Evolutionary conservation across 1,140 invertebrate genomes (phyloP).

Genomic region (Apis florea): DNA sequence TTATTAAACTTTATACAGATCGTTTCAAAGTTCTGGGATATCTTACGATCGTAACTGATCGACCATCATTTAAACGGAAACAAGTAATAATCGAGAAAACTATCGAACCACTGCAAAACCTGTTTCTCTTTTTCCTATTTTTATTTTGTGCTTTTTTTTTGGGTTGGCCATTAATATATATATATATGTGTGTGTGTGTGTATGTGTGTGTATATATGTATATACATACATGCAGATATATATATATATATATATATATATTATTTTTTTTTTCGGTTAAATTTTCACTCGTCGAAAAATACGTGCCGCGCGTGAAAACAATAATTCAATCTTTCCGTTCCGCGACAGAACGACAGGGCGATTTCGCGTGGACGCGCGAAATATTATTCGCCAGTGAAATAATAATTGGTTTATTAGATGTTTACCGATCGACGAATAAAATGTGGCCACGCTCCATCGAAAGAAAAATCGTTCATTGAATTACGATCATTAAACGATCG

Average conservation of each 20-base stretch:
- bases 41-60: neutral
- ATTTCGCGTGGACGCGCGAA: conserved; percentile 18
- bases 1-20: neutral
- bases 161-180: neutral
- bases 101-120: neutral
- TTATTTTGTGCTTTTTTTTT: neutral
- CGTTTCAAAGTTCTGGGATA: neutral
- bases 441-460: neutral
- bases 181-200: too few relatives aligned
- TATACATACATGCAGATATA: too few relatives aligned
- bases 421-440: conserved; percentile 8
- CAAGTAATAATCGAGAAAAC: neutral
- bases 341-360: conserved; percentile 13
- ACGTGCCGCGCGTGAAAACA: conserved; percentile 31
- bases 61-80: neutral
- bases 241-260: neutral
- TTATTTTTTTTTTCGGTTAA: conserved; percentile 1
- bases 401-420: conserved; percentile 41
- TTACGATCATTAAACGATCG: neutral
- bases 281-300: conserved; percentile 15
- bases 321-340: conserved; percentile 32
- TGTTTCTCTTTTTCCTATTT: neutral
- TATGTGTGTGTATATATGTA: too few relatives aligned
- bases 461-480: conserved; percentile 14
- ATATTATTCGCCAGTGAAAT: conserved; percentile 27